A percentile compares a stretch with the other conserved stretches of the same genome.
Conservation (phyloP, 2,797 vertebrate species). For the Arctocebus calabarensis region DNA sequence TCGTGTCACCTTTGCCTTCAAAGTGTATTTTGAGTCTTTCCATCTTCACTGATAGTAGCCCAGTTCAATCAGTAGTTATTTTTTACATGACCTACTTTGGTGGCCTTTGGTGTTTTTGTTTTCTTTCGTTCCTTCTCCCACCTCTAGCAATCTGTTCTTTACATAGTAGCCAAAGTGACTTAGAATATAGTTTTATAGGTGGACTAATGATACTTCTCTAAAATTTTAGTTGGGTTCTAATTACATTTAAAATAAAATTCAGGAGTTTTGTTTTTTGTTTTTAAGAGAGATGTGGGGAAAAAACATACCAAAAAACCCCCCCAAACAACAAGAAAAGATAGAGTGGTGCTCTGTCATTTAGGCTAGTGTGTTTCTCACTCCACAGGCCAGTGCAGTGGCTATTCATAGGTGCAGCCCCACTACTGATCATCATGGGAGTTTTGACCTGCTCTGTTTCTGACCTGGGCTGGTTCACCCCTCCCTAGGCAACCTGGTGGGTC, state of each 20-base stretch:
- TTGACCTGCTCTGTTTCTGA: neutral
- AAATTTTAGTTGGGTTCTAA: constrained; percentile 38
- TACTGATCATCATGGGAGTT: neutral
- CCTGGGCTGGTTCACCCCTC: neutral
- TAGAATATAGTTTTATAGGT: neutral
- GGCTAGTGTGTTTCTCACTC: neutral
- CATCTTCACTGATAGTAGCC: neutral
- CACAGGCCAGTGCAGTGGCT: neutral
- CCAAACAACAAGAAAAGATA: neutral
- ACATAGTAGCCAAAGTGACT: neutral
- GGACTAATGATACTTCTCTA: neutral
- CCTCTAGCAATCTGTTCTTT: neutral
- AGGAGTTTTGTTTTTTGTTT: neutral
- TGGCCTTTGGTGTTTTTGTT: neutral
- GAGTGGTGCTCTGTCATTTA: neutral
- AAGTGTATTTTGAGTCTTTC: constrained; percentile 7
- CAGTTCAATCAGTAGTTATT: neutral
- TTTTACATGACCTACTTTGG: neutral
- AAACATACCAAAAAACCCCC: too few species aligned
- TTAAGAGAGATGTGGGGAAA: neutral
- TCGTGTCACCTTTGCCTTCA: neutral
- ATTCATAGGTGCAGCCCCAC: neutral
- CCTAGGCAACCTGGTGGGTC: neutral
- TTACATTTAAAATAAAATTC: neutral
- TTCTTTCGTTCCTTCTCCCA: neutral